Base-by-base conservation (phyloP, 2,113 vertebrate species). In the Pteropus alecto region DNA sequence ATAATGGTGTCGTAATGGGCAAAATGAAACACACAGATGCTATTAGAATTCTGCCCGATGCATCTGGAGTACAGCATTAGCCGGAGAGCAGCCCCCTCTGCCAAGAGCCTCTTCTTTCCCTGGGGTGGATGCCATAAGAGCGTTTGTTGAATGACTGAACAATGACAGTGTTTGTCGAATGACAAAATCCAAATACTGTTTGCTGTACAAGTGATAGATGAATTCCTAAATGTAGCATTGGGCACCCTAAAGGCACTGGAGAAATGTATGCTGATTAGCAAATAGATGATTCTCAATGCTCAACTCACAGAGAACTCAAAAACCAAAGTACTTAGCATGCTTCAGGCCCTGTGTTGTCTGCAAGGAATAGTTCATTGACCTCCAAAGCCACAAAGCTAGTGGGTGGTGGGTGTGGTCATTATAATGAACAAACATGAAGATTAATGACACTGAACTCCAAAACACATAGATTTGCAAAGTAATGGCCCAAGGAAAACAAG, bases 61-160 rank as follows among this genome's bases (percentile, higher is more conserved):
- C 30, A 63, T 83, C 94, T 51, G 35, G 35, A 96, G 48, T 56
- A n/a, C 21, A 15, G 84, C 26, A 21, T 82, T 78, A 33, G 41
- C 83, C 63, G 13, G 63, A 95, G 87, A 82, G 76, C 14, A 0
- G 63, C 11, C 84, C 30, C 86, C 48, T 92, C 78, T 81, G 48
- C 95, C 71, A 68, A 81, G 71, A 95, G 65, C 24, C 92, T 71
- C 79, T 30, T 61, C 54, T 41, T 73, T 68, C 61, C 94, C 76
- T 14, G 35, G 58, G 63, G 73, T 21, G 6, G 77, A 35, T 78
- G 46, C 46, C 4, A 0, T 48, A 92, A 28, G 61, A 4, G 16
- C 1, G 77, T 95, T 97, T 93, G 96, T 96, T 97, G 95, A 97
- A 85, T 95, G 95, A 97, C 93, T 97, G 71, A 95, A 85, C 88